These are phyloP conservation scores for Hymenochirus boettgeri DNA, from an alignment of 2,113 vertebrate species.

Conservation along the genomic window DNA sequence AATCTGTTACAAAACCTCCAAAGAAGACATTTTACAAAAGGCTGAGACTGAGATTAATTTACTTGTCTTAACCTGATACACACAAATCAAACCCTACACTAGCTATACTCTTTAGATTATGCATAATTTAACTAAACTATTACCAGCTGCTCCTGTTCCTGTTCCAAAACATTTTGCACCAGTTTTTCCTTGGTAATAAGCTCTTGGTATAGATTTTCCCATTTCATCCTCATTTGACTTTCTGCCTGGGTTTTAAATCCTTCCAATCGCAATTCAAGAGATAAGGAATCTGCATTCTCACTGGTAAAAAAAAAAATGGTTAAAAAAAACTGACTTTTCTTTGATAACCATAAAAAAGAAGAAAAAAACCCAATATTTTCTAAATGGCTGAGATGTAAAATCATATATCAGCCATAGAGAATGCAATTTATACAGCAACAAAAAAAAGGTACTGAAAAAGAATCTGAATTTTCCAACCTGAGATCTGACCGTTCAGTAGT, in stretches of 20 bases:
- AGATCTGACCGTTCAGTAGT: conserved; percentile 59
- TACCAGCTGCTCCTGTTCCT: conserved; percentile 81
- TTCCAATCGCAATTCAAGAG: conserved; percentile 71
- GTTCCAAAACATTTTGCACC: conserved; percentile 76
- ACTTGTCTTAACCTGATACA: no score
- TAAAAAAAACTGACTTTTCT: no score
- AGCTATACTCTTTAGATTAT: neutral
- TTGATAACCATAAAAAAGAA: no score
- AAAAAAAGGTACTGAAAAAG: no score
- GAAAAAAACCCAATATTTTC: no score
- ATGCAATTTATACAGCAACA: no score
- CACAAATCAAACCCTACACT: neutral
- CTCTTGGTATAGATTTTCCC: conserved; percentile 88
- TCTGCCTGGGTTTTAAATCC: conserved; percentile 59
- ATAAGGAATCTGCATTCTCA: conserved; percentile 59
- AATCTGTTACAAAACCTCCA: no score
- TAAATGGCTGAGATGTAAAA: no score
- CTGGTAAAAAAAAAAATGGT: conserved; percentile 59
- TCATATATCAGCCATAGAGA: no score
- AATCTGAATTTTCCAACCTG: conserved; percentile 46
- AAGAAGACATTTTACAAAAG: no score
- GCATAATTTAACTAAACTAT: neutral
- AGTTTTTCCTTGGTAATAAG: conserved; percentile 82
- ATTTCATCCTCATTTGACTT: conserved; percentile 79
- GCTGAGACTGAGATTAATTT: no score